These are phyloP conservation scores for Brachyhypopomus gauderio DNA, from an alignment of 2,113 vertebrate species.

Conservation along the genomic window DNA sequence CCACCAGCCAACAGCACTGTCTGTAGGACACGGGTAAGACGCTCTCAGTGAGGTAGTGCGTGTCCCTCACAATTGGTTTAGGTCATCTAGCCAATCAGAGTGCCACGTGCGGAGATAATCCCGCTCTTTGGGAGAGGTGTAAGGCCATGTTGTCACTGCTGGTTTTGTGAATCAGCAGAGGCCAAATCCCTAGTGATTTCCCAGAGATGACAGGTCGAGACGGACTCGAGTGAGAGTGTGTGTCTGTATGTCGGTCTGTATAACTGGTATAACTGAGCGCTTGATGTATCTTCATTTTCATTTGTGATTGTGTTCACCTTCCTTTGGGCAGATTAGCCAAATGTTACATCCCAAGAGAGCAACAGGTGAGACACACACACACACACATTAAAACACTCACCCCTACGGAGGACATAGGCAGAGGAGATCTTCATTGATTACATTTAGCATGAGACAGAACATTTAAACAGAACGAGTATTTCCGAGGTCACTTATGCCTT, in stretches of 20 bases:
- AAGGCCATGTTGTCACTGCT: conserved; percentile 88
- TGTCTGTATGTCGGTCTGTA: conserved; percentile 46
- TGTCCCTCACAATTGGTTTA: conserved; percentile 87
- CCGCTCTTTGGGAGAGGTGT: conserved; percentile 83
- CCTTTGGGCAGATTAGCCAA: conserved; percentile 77
- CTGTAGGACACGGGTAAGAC: conserved; percentile 32
- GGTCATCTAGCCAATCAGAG: conserved; percentile 87
- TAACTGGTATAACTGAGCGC: conserved; percentile 64
- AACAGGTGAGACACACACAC: conserved; percentile 74
- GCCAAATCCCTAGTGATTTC: conserved; percentile 90
- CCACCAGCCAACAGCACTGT: background rate
- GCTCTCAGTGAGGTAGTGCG: conserved; percentile 64
- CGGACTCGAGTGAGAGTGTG: conserved; percentile 53
- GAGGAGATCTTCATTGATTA: conserved; percentile 72
- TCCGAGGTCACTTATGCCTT: conserved; percentile 8
- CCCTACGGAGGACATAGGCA: conserved; percentile 40
- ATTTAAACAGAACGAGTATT: conserved; percentile 1
- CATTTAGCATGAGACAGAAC: conserved; percentile 38
- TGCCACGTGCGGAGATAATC: conserved; percentile 91
- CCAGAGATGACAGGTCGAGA: conserved; percentile 84
- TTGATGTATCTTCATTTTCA: conserved; percentile 82
- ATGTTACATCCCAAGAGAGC: conserved; percentile 76
- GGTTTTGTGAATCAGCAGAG: conserved; percentile 85
- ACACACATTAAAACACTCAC: conserved; percentile 59
- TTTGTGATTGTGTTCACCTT: conserved; percentile 74